These are phyloP conservation scores for Isichthys henryi DNA, from an alignment of 2,113 vertebrate species.

Conservation along the genomic window DNA sequence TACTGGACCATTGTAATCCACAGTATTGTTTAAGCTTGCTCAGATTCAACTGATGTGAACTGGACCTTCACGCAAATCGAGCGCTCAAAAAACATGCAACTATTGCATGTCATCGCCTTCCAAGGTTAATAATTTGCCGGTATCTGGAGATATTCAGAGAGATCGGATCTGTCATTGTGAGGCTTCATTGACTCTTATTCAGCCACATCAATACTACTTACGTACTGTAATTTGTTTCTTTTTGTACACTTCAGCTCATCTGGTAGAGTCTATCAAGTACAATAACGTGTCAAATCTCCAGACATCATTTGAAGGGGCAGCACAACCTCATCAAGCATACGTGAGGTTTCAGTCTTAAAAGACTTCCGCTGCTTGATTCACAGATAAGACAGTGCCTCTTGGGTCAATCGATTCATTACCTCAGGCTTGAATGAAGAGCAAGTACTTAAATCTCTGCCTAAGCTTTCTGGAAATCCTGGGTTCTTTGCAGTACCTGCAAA, in stretches of 20 bases:
- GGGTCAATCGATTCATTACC: constrained; percentile 13
- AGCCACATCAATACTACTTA: background rate
- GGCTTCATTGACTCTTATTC: background rate
- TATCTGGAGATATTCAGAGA: background rate
- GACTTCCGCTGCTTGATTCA: background rate
- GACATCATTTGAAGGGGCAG: background rate
- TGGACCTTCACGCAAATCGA: background rate
- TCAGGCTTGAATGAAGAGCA: background rate
- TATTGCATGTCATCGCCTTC: background rate
- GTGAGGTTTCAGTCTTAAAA: background rate
- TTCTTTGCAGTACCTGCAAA: background rate
- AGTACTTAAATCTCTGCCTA: background rate
- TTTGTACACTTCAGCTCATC: background rate
- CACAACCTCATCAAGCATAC: background rate
- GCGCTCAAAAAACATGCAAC: background rate
- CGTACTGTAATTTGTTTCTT: background rate
- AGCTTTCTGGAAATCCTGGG: background rate
- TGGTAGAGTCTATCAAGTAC: background rate
- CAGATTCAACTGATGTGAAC: background rate
- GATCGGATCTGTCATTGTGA: background rate
- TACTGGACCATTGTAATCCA: background rate
- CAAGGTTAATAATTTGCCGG: background rate
- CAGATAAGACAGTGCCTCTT: background rate
- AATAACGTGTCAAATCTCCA: background rate
- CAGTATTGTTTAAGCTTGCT: background rate